A percentile compares a stretch with the other conserved stretches of the same genome.
Evolutionary conservation across 1,140 invertebrate genomes (phyloP).

Genomic region (Pachypsylla venusta): DNA sequence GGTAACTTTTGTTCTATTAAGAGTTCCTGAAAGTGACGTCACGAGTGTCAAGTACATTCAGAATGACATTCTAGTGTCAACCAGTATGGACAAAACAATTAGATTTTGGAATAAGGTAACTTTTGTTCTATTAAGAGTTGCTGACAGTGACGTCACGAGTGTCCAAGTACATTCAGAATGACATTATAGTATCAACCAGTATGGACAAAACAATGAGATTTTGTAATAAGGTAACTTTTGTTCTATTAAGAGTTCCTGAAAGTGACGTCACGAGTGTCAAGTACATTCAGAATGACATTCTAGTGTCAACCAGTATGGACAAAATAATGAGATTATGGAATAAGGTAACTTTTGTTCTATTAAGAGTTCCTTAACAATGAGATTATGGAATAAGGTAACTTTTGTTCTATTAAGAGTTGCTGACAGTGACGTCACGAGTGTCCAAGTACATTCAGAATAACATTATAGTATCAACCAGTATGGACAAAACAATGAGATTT

Average conservation of each 20-base stretch:
- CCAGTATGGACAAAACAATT: conserved; percentile 36
- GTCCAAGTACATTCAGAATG: conserved; percentile 34
- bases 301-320: conserved; percentile 30
- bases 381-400: conserved; percentile 34
- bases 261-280: background rate
- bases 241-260: background rate
- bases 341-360: conserved; percentile 29
- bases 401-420: background rate
- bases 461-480: conserved; percentile 23
- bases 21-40: background rate
- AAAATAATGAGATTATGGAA: conserved; percentile 36
- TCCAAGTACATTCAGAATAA: background rate
- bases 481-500: conserved; percentile 37
- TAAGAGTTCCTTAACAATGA: conserved; percentile 33
- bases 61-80: background rate
- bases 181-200: conserved; percentile 21
- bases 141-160: conserved; percentile 36
- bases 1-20: too few relatives aligned
- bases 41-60: background rate
- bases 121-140: conserved; percentile 18
- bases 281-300: background rate
- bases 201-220: conserved; percentile 37
- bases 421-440: background rate
- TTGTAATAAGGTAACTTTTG: conserved; percentile 32
- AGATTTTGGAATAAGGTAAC: conserved; percentile 38